Conservation (phyloP, 2,888 invertebrate species). For the Hyposoter dolosus region DNA sequence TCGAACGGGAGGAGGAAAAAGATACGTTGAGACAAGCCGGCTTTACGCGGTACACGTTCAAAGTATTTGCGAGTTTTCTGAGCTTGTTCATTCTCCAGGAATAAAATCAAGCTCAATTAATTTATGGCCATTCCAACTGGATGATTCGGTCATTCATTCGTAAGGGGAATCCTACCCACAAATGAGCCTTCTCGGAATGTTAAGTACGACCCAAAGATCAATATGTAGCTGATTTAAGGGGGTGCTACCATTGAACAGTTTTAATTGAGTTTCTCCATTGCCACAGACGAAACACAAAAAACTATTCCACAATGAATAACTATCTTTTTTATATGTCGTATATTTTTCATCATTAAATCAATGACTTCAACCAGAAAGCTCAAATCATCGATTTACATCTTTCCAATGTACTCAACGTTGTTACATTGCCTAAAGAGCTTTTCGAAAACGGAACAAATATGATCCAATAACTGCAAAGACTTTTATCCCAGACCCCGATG, state of each 20-base stretch:
- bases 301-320: not conserved
- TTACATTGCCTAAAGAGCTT: not conserved
- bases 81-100: conserved; percentile 2
- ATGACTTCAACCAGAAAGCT: not conserved
- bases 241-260: not conserved
- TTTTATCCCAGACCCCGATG: no score
- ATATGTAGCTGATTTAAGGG: not conserved
- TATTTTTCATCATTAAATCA: not conserved
- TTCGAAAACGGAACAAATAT: not conserved
- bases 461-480: no score
- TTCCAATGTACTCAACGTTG: not conserved
- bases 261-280: not conserved
- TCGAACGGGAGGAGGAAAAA: not conserved
- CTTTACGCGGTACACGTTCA: conserved; percentile 11
- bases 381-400: not conserved
- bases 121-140: not conserved
- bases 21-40: not conserved
- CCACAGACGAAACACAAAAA: not conserved
- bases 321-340: not conserved
- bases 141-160: not conserved
- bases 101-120: not conserved
- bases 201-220: not conserved
- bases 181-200: not conserved
- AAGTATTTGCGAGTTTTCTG: conserved; percentile 38
- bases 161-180: not conserved